Evolutionary conservation across 2,888 invertebrate genomes (phyloP).

Genomic region (Tenthredo amoena): DNA sequence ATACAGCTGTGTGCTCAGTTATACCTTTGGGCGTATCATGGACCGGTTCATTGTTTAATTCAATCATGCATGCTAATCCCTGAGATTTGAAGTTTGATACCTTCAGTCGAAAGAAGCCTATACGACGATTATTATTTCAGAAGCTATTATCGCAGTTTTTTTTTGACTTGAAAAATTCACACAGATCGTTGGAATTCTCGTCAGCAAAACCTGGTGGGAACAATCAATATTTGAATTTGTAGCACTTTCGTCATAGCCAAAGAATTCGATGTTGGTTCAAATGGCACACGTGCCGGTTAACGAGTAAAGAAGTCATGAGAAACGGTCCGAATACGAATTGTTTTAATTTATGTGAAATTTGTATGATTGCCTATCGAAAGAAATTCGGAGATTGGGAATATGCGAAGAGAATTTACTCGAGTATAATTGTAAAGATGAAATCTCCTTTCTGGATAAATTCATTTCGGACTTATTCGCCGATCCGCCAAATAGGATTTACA

Average conservation of each 20-base stretch:
- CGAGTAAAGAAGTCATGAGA: neutral
- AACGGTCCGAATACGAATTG: neutral
- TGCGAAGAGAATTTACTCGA: neutral
- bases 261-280: neutral
- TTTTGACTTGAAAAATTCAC: neutral
- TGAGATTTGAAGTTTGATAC: neutral
- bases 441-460: no score
- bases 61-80: neutral
- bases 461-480: no score
- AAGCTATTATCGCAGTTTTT: neutral
- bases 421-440: neutral
- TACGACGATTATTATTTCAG: neutral
- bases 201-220: neutral
- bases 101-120: neutral
- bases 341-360: neutral
- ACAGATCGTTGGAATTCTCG: neutral
- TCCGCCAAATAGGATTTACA: no score
- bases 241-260: neutral
- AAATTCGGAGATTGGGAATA: neutral
- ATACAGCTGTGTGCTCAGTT: constrained; percentile 2
- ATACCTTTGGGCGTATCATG: neutral
- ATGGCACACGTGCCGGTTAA: neutral
- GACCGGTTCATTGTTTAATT: neutral
- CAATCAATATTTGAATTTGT: neutral
- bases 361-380: neutral